Base-by-base conservation (phyloP, 2,797 vertebrate genomes). In the Denticeps clupeoides region DNA sequence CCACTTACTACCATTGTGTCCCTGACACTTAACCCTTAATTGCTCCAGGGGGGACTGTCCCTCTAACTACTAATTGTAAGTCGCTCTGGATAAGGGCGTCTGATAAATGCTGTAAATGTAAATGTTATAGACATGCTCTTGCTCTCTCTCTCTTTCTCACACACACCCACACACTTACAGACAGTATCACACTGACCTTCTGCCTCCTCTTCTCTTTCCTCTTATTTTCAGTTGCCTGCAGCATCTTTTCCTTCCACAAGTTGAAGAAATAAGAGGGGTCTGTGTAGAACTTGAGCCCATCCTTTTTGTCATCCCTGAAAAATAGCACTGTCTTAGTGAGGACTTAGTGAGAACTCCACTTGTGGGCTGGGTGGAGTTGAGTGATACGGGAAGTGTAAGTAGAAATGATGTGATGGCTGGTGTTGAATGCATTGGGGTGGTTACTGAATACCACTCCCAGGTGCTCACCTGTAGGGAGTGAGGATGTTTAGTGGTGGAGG, bases 161-260 rank as follows among this genome's bases (percentile, higher is more conserved):
- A 41, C 27, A 49, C 29, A 49, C 25, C 35, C 16, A 41, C 19
- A 29, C 43, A 19, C 0, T 47, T 6, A 50, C 73, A 84, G 74
- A 47, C 38, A 45, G n/a, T 43, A 29, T 63, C 33, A 44, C 45
- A 22, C 2, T 1, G 63, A 91, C 90, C 87, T 92, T 92, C 58
- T 91, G 90, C 38, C 90, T 84, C 61, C 88, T 82, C 70, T 92
- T 92, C 64, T 93, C 90, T 66, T 93, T 93, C 55, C 90, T 81
- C 70, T 93, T 93, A 72, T 92, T 90, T 59, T 93, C 90, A 0
- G 90, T 93, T 48, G 91, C 90, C 67, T 92, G 90, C 45, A 93
- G 69, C 90, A 93, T 93, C 69, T 93, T 93, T 70, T 93, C 90
- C 64, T 84, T 93, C 90, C 90, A 93, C 12, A 93, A 81, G 56